Evolutionary conservation across 2,797 vertebrate species (phyloP), one percentile per base, ranked within the genome.

Genomic region (Melanogrammus aeglefinus): DNA sequence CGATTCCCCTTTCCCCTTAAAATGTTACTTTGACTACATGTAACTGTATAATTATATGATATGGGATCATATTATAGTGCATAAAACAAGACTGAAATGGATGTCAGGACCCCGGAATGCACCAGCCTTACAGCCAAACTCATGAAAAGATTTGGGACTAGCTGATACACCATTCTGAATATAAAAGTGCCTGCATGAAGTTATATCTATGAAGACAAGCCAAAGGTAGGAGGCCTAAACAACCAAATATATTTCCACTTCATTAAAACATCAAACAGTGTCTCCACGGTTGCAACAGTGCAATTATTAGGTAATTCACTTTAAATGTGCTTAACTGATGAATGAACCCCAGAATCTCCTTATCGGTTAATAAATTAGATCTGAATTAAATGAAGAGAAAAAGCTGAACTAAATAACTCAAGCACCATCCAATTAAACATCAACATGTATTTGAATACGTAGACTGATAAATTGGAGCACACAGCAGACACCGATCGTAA

Each of bases 31-130:
- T 63, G 57, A 63, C 5, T 24, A 24, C 21, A 63, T 7, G n/a
- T n/a, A 24, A 6, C 57, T n/a, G 24, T 69, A 24, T 27, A 27
- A 27, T 69, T 69, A 63, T 63, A 63, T n/a, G 57, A 63, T 24
- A 63, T 51, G 47, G 14, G 18, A 51, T 51, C 16, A 51, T 51
- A 21, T 51, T 51, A 51, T 10, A 51, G 14, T 47, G 39, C 31
- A 31, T 57, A 16, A 41, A 41, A 75, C 27, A 36, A 24, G n/a
- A 57, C 72, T n/a, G 31, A 39, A 73, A 51, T 21, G n/a, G 38
- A 57, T 76, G 77, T 82, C 74, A 79, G 84, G 0, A 83, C 83
- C 76, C 57, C 57, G 85, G 83, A 83, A 75, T 88, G 84, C 82
- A 81, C 76, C 79, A 66, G 1, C 80, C 51, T 78, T 8, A 35